Evolutionary conservation across 1,140 invertebrate species (phyloP).

Genomic region (Drosophila kurseongensis): DNA sequence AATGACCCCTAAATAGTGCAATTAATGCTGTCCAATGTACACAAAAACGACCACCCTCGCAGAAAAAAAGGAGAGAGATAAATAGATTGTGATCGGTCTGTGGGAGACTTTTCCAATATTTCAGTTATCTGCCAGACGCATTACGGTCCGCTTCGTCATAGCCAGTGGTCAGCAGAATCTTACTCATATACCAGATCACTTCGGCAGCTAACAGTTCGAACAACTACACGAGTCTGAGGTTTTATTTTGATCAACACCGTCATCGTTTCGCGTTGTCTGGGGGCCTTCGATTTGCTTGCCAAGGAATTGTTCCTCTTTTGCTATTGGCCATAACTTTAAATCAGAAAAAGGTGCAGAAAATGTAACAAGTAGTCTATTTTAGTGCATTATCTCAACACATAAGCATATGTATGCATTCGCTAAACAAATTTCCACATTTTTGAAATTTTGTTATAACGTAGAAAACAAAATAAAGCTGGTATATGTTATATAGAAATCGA

Average conservation of each 20-base stretch:
- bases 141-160: constrained; percentile 15
- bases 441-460: too few relatives aligned
- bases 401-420: background rate
- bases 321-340: constrained; percentile 24
- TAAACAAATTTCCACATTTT: background rate
- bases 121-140: constrained; percentile 24
- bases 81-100: background rate
- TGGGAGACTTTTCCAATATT: constrained; percentile 3
- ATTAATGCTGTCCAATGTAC: constrained; percentile 21
- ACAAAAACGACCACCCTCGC: constrained; percentile 19
- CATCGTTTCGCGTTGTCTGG: constrained; percentile 48
- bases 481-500: too few relatives aligned
- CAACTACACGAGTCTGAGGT: constrained; percentile 25
- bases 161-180: constrained; percentile 6
- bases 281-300: constrained; percentile 41
- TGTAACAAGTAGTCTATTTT: background rate
- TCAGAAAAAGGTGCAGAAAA: background rate
- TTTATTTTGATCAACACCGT: constrained; percentile 65
- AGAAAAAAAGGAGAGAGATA: background rate
- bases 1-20: constrained; percentile 41
- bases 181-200: constrained; percentile 1
- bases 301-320: constrained; percentile 27
- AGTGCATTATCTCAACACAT: background rate
- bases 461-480: too few relatives aligned
- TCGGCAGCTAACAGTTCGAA: background rate